phyloP scores from a whole-genome alignment of 2,113 vertebrate genomes.

The Sporophila hypoxantha region DNA sequence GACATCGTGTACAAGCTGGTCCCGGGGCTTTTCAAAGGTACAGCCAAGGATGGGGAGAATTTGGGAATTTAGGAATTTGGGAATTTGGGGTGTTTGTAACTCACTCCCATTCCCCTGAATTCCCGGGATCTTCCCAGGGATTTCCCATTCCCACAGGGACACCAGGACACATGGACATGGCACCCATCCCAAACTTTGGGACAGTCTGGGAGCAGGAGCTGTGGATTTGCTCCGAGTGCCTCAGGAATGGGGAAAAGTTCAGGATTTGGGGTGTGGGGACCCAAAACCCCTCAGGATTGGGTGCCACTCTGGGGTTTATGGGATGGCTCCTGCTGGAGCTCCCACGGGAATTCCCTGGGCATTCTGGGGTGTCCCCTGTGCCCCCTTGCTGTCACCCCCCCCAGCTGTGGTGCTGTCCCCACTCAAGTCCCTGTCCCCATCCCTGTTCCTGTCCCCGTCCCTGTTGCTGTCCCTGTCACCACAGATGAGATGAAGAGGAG shows the following conservation, averaged over 20 bases:
- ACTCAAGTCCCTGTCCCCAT: not conserved
- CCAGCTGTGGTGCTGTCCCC: not conserved
- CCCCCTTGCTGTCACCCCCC: not conserved
- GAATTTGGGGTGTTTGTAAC: not conserved
- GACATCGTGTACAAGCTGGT: conserved; percentile 94
- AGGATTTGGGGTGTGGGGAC: not conserved
- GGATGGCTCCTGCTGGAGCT: not conserved
- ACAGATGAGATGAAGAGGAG: conserved; percentile 92
- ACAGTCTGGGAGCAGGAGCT: not conserved
- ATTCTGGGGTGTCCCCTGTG: not conserved
- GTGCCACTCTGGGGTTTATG: accelerated
- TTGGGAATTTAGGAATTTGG: not conserved
- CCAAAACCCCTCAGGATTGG: not conserved
- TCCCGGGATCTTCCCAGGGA: not conserved
- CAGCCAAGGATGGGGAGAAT: accelerated
- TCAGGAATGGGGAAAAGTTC: not conserved
- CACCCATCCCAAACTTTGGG: accelerated
- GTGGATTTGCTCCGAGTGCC: not conserved
- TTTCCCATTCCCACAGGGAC: accelerated
- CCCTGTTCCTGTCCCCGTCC: not conserved
- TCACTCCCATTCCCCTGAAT: not conserved
- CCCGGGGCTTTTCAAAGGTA: conserved; percentile 93
- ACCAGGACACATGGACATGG: not conserved
- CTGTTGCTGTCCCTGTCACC: not conserved
- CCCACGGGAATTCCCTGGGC: not conserved